Evolutionary conservation across 2,113 vertebrate species (phyloP).

Genomic region (Apeltes quadracus): DNA sequence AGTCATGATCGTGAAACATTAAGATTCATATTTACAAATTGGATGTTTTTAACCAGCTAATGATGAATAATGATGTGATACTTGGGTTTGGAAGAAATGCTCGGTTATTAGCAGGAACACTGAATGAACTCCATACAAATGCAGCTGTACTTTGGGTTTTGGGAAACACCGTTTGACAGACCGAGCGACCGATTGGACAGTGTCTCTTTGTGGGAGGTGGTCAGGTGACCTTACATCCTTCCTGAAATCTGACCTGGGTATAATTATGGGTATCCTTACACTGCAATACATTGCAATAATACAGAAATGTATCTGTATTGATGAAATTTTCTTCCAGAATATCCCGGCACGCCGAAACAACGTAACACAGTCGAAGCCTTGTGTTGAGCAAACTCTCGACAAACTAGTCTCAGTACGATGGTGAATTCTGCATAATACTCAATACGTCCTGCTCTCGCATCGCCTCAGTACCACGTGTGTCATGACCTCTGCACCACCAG

Average conservation of each 20-base stretch:
- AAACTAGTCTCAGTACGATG: neutral
- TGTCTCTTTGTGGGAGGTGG: neutral
- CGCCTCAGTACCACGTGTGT: conserved; percentile 19
- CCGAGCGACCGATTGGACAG: neutral
- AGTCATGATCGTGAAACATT: no score
- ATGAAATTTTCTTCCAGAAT: no score
- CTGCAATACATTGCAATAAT: no score
- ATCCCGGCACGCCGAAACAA: neutral
- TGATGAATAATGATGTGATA: no score
- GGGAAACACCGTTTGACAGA: neutral
- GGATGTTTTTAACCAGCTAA: no score
- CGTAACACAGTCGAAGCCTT: neutral
- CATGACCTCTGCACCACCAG: conserved; percentile 33
- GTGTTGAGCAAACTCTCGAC: neutral
- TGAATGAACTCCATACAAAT: neutral
- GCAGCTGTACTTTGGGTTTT: neutral
- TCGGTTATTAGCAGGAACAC: no score
- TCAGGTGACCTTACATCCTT: neutral
- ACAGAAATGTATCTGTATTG: no score
- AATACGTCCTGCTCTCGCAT: neutral
- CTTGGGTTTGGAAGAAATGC: no score
- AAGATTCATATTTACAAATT: no score
- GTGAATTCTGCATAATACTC: neutral
- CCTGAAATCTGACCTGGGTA: neutral
- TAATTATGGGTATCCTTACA: no score